These are phyloP conservation scores for Abramis brama DNA, from an alignment of 2,113 vertebrate species.

Conservation along the genomic window DNA sequence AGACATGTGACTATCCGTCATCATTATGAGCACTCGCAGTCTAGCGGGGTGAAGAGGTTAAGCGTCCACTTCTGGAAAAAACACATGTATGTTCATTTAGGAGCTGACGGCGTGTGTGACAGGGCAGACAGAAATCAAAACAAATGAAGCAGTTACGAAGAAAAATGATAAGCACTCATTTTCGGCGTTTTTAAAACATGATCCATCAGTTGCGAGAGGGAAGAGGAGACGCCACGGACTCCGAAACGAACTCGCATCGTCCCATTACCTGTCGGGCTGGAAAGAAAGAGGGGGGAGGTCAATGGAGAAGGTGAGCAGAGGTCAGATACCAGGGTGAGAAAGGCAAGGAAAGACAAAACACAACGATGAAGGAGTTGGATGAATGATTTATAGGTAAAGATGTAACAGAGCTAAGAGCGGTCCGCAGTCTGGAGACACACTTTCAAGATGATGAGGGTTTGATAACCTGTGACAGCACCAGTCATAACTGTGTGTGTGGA, in stretches of 20 bases:
- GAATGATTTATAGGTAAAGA: constrained; percentile 47
- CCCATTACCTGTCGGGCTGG: constrained; percentile 36
- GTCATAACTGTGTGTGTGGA: constrained; percentile 16
- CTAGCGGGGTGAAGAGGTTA: constrained; percentile 76
- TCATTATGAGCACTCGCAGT: constrained; percentile 75
- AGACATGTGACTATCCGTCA: constrained; percentile 76
- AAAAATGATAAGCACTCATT: constrained; percentile 76
- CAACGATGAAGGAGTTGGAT: constrained; percentile 11
- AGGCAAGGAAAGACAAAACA: background rate
- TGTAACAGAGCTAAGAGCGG: background rate
- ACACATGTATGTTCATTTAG: constrained; percentile 69
- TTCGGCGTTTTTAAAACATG: constrained; percentile 56
- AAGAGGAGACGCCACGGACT: background rate
- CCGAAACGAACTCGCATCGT: background rate
- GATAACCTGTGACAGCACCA: constrained; percentile 43
- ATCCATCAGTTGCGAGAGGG: constrained; percentile 29
- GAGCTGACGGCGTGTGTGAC: constrained; percentile 71
- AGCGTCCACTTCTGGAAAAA: constrained; percentile 55
- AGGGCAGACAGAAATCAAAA: constrained; percentile 75
- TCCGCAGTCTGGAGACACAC: constrained; percentile 33
- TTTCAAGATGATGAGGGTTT: constrained; percentile 39
- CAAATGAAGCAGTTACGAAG: constrained; percentile 79
- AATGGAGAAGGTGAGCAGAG: background rate
- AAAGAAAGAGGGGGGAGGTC: background rate
- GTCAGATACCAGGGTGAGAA: constrained; percentile 10